Evolutionary conservation across 2,797 vertebrate species (phyloP), one percentile per base, ranked within the genome.

Genomic region (Nannoperca australis): DNA sequence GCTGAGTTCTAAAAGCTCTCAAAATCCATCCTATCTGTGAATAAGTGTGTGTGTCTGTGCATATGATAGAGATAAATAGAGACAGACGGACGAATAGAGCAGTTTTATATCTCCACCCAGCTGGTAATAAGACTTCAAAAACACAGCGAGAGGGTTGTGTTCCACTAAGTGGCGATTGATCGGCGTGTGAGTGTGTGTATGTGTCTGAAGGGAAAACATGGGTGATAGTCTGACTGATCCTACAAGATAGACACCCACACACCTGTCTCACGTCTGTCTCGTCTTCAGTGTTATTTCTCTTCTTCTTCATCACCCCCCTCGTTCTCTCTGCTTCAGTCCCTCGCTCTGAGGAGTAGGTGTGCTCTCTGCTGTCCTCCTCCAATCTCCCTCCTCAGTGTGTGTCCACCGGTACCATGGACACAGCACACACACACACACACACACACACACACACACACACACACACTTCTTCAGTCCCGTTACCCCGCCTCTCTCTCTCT

Each of bases 301-400:
- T 82, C 78, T 69, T 73, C 83, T 85, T 76, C 85, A 88, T 84
- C 84, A 85, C 75, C 82, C 85, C 74, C 80, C 73, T 78, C 44
- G 72, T 85, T 62, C 67, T 76, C 79, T 71, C 70, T 84, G 67
- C 78, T 83, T 81, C 83, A 84, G 18, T 79, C 64, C 64, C 59
- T 82, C n/a, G 63, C 67, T 87, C 75, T 47, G 62, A 86, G 68
- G 84, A 81, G 89, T 87, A 87, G 73, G 84, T 95, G 95, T 95
- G 95, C 94, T 95, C 87, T 65, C 65, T 7, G 38, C 87, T 83
- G 79, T 92, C 87, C 85, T 88, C 68, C 89, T 91, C 86, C 93
- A 95, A 95, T 96, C 92, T 93, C 89, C 89, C 68, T 45, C 82
- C 94, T 88, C 94, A 90, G 94, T 92, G 85, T 93, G 95, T 92